Evolutionary conservation across 1,140 invertebrate species (phyloP), one percentile per base, ranked within the genome.

Genomic region (Temnothorax nylanderi): DNA sequence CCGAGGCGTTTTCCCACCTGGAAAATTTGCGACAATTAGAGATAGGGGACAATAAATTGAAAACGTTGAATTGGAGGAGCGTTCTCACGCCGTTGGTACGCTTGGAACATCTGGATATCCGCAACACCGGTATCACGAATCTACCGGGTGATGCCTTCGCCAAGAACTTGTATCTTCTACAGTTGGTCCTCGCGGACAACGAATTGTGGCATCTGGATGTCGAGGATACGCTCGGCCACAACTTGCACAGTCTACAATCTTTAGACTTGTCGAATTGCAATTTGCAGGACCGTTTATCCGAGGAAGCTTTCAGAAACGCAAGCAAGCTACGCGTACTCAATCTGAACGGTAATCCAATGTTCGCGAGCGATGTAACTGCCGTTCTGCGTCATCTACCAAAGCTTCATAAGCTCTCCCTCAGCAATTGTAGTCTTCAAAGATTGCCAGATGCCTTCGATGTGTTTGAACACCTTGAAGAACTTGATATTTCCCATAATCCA

Each of bases 401-500:
- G 90, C 94, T 97, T 13, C 96, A 97, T 91, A 96, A 96, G 93
- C 93, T 97, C 10, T 97, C 97, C 37, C 94, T 97, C 74, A 96
- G 96, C 89, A 97, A 97, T 90, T 97, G 97, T 86, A 96, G 96
- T 34, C 93, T 97, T 4, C 95, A 95, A 26, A 95, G 95, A 67
- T 93, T 97, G 37, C 97, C 97, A 3, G 96, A 97, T 87, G 96
- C 96, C 18, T 97, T 97, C 87, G 96, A 97, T 82, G 96, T 96
- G 21, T 96, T 97, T 60, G 96, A 96, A 88, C 95, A 96, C 89
- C 94, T 97, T 3, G 95, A 96, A 90, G 96, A 97, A 90, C 95
- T 97, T 34, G 97, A 97, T 89, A 96, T 97, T 87, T 97, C 97
- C 0, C 96, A 97, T 85, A 97, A 97, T 94, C 97, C 97, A 2